A percentile compares a stretch with the other conserved stretches of the same genome.
Conservation (phyloP, 2,888 invertebrate species). For the Pristionchus arcanus region DNA sequence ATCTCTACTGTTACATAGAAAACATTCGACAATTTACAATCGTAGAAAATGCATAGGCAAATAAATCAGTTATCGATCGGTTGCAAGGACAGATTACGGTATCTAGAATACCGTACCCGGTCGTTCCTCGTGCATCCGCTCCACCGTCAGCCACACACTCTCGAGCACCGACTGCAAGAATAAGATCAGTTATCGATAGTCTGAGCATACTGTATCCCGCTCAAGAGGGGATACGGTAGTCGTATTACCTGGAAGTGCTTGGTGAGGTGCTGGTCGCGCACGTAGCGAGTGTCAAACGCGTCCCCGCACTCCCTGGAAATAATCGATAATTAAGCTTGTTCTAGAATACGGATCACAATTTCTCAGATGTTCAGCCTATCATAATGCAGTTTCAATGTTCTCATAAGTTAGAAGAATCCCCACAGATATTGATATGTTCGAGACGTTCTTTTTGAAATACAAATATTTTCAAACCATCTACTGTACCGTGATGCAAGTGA, state of each 20-base stretch:
- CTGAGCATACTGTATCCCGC: not conserved
- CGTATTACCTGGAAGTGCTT: constrained; percentile 46
- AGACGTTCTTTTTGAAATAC: no score
- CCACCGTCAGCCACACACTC: constrained; percentile 52
- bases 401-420: no score
- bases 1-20: no score
- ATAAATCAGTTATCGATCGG: no score
- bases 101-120: not conserved
- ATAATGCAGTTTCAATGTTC: no score
- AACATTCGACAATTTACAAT: no score
- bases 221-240: not conserved
- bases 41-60: no score
- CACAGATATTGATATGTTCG: no score
- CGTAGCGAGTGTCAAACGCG: constrained; percentile 35
- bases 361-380: no score
- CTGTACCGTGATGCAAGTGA: no score
- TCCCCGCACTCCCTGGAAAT: constrained; percentile 40
- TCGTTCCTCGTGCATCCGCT: constrained; percentile 45
- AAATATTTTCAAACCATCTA: no score
- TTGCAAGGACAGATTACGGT: not conserved
- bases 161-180: constrained; percentile 53
- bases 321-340: not conserved
- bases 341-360: no score
- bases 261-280: constrained; percentile 50
- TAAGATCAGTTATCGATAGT: not conserved